Conservation (phyloP, 2,888 invertebrate genomes). For the Anagyrus pseudococci region DNA sequence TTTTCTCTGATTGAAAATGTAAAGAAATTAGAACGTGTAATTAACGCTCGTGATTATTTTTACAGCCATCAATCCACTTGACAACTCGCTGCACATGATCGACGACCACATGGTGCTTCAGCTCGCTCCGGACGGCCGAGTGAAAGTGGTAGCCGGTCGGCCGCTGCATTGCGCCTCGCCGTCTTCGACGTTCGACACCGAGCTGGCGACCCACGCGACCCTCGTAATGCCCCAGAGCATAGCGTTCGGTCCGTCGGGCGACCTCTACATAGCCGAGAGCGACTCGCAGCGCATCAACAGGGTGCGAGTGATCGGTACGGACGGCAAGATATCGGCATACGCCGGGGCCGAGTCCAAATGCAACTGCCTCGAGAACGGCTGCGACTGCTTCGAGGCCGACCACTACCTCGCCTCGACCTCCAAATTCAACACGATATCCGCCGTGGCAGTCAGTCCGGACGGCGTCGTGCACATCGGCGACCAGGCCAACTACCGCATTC, state of each 20-base stretch:
- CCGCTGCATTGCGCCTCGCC: slow-evolving; percentile 92
- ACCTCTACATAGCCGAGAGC: slow-evolving; percentile 93
- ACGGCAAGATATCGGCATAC: slow-evolving; percentile 91
- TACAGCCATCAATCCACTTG: slow-evolving; percentile 86
- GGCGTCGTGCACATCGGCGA: slow-evolving; percentile 95
- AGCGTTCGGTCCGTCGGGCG: slow-evolving; percentile 90
- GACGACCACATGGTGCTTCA: slow-evolving; percentile 96
- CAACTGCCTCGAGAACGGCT: slow-evolving; percentile 89
- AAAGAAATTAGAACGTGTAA: neutral
- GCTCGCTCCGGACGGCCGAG: slow-evolving; percentile 87
- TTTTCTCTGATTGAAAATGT: neutral
- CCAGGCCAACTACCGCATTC: slow-evolving; percentile 87
- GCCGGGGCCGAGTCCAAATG: slow-evolving; percentile 95
- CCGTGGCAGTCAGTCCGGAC: slow-evolving; percentile 91
- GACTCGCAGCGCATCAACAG: slow-evolving; percentile 94
- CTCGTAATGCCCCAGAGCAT: slow-evolving; percentile 94
- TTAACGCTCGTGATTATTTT: neutral
- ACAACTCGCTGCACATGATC: slow-evolving; percentile 93
- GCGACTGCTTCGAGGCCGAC: slow-evolving; percentile 92
- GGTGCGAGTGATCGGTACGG: slow-evolving; percentile 88
- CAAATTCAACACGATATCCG: slow-evolving; percentile 92
- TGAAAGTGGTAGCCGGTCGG: slow-evolving; percentile 91
- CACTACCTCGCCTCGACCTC: slow-evolving; percentile 91
- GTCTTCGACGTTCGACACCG: slow-evolving; percentile 79
- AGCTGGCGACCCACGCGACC: slow-evolving; percentile 89